Conservation (phyloP, 2,888 invertebrate species). For the Agrotis exclamationis region DNA sequence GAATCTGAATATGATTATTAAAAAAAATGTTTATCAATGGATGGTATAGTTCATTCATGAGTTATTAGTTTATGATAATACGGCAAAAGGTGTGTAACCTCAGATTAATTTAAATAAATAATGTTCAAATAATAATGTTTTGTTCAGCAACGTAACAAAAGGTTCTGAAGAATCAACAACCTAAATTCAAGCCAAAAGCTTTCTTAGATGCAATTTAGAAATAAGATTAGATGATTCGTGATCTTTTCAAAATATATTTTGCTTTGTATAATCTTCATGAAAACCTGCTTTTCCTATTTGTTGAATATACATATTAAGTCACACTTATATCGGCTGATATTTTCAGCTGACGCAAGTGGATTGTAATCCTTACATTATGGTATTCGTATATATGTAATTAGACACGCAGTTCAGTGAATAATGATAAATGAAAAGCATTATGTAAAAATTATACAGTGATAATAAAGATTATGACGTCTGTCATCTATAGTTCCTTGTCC, state of each 20-base stretch:
- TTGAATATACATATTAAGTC: not conserved
- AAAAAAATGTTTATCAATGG: constrained; percentile 5
- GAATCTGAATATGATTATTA: not conserved
- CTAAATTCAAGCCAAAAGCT: not conserved
- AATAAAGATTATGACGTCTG: constrained; percentile 60
- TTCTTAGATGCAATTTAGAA: not conserved
- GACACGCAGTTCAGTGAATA: constrained; percentile 17
- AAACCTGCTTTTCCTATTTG: too few species aligned
- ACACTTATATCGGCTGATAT: not conserved
- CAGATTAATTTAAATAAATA: too few species aligned
- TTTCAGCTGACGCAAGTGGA: constrained; percentile 11
- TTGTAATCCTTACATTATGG: constrained; percentile 26
- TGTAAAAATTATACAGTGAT: constrained; percentile 15
- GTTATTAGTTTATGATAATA: constrained; percentile 12
- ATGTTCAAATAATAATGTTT: too few species aligned
- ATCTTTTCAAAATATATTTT: too few species aligned
- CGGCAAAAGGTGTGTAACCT: not conserved
- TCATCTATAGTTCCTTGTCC: constrained; percentile 56
- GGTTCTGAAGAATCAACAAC: too few species aligned
- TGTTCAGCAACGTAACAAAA: too few species aligned
- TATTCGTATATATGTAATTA: constrained; percentile 21
- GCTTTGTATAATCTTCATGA: too few species aligned
- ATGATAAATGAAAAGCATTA: constrained; percentile 16
- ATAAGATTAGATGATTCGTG: too few species aligned
- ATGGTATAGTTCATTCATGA: constrained; percentile 1